Percentiles rank a stretch among this genome's conserved stretches.
Evolutionary conservation across 2,797 vertebrate genomes (phyloP).

Genomic region (Cephalopachus bancanus): DNA sequence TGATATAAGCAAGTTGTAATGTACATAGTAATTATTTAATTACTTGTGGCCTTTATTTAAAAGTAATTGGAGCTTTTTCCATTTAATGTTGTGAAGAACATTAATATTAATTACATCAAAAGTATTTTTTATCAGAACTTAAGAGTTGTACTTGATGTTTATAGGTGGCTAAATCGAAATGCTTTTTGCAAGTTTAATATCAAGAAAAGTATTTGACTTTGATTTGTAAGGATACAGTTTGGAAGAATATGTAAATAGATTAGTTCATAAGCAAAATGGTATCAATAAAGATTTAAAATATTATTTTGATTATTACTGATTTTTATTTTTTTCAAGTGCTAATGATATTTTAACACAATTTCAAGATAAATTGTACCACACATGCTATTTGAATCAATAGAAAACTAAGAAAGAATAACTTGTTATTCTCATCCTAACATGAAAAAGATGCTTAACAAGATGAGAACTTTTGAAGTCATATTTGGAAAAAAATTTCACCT

Average conservation of each 20-base stretch:
- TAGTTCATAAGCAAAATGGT: slow-evolving; percentile 50
- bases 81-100: slow-evolving; percentile 70
- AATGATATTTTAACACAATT: slow-evolving; percentile 53
- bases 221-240: slow-evolving; percentile 52
- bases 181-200: slow-evolving; percentile 68
- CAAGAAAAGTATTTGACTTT: slow-evolving; percentile 56
- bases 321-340: slow-evolving; percentile 67
- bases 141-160: slow-evolving; percentile 60
- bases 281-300: slow-evolving; percentile 80
- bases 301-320: slow-evolving; percentile 63
- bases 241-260: slow-evolving; percentile 63
- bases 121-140: slow-evolving; percentile 71
- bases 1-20: slow-evolving; percentile 65
- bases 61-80: slow-evolving; percentile 58
- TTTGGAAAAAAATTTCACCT: slow-evolving; percentile 35
- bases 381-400: slow-evolving; percentile 39
- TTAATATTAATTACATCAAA: slow-evolving; percentile 62
- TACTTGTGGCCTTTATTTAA: slow-evolving; percentile 73
- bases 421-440: slow-evolving; percentile 27
- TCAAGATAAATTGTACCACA: slow-evolving; percentile 26
- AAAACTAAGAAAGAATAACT: slow-evolving; percentile 35
- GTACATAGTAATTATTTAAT: slow-evolving; percentile 68
- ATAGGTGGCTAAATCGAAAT: slow-evolving; percentile 56
- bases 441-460: slow-evolving; percentile 14
- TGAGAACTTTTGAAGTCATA: slow-evolving; percentile 1